A percentile compares a stretch with the other conserved stretches of the same genome.
Conservation (phyloP, 2,797 vertebrate genomes). For the Vultur gryphus region DNA sequence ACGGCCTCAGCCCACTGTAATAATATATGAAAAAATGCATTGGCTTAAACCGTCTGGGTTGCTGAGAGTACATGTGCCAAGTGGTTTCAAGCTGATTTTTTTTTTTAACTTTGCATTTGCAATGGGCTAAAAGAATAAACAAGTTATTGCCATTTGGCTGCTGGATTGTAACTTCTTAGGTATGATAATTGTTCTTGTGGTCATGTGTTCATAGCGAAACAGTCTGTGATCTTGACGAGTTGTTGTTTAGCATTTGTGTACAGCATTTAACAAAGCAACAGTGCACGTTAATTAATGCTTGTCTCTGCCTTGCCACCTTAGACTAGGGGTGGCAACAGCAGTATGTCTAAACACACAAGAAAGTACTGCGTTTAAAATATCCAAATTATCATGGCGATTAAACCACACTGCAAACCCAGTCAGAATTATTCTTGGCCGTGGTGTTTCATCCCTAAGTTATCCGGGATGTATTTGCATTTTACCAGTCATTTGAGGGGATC, state of each 20-base stretch:
- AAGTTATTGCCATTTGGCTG: not conserved
- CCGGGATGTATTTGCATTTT: conserved; percentile 1
- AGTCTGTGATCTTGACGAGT: not conserved
- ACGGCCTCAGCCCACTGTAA: not conserved
- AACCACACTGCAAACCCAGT: not conserved
- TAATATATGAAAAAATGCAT: not conserved
- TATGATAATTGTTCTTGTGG: not conserved
- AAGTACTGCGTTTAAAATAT: not conserved
- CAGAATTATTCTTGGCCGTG: not conserved
- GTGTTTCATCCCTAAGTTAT: not conserved
- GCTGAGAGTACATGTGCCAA: not conserved
- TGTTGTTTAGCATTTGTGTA: not conserved
- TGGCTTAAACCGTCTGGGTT: not conserved
- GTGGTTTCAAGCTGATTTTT: not conserved
- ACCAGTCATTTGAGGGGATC: not conserved
- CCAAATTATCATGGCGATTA: not conserved
- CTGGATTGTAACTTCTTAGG: not conserved
- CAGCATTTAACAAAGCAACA: not conserved
- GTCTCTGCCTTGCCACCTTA: not conserved
- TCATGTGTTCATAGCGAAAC: not conserved
- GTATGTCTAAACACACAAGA: not conserved
- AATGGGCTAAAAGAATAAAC: not conserved
- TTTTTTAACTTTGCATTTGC: not conserved
- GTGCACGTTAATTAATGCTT: not conserved
- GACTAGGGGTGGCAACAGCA: not conserved